phyloP scores from a whole-genome alignment of 2,113 vertebrate genomes.

The Danionella cerebrum region DNA sequence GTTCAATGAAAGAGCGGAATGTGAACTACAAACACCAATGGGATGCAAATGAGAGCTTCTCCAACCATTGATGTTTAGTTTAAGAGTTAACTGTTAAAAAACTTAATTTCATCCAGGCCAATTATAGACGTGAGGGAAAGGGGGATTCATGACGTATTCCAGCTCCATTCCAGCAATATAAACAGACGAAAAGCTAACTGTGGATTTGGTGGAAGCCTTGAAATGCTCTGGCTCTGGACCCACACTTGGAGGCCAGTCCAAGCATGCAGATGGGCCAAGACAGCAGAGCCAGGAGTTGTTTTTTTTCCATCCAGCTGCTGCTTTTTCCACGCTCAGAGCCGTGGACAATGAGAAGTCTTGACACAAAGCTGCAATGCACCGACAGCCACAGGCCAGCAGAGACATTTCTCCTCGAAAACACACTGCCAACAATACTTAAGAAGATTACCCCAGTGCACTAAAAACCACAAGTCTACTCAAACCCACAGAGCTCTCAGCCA shows the following conservation, averaged over 20 bases:
- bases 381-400: constrained; percentile 17
- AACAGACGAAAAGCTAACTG: constrained; percentile 10
- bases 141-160: constrained; percentile 50
- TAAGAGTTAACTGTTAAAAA: constrained; percentile 43
- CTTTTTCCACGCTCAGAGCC: not conserved
- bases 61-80: constrained; percentile 48
- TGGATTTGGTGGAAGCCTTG: not conserved
- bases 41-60: constrained; percentile 44
- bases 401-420: constrained; percentile 32
- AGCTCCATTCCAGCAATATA: constrained; percentile 38
- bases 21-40: constrained; percentile 51
- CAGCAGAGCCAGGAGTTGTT: not conserved
- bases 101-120: constrained; percentile 64
- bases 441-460: constrained; percentile 35
- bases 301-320: constrained; percentile 11
- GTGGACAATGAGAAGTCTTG: constrained; percentile 13
- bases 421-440: constrained; percentile 39
- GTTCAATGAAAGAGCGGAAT: constrained; percentile 52
- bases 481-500: not conserved
- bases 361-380: not conserved
- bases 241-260: constrained; percentile 11
- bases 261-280: constrained; percentile 9
- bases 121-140: constrained; percentile 53
- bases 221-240: constrained; percentile 11
- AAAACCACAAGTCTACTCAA: not conserved